Evolutionary conservation across 2,797 vertebrate species (phyloP), one percentile per base, ranked within the genome.

Genomic region (Vipera latastei): DNA sequence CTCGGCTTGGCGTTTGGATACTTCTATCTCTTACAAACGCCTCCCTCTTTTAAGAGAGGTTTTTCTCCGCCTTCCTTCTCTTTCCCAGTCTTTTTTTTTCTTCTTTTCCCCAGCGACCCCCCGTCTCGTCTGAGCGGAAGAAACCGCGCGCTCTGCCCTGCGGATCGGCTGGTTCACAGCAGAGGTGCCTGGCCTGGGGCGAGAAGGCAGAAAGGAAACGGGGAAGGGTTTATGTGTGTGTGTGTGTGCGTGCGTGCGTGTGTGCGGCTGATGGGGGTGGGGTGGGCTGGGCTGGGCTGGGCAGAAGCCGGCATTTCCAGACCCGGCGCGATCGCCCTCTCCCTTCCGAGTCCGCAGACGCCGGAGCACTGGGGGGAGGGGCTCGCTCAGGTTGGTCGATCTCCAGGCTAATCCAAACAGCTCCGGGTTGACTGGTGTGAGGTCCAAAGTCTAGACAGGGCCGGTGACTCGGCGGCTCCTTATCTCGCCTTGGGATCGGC

Each of bases 381-480:
- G 90, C 95, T 95, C 95, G 97, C 96, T 97, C 97, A 97, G 97
- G 97, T 97, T 96, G 97, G 97, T 97, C 97, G 97, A 98, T 98
- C 97, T 97, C 97, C 96, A 97, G 97, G 94, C 98, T 98, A 98
- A 98, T 98, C 97, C 98, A 98, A 98, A 98, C 97, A 98, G 98
- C 96, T 91, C 95, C 85, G 61, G 95, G 97, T 97, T 97, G 97
- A 98, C 98, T 98, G 98, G 92, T 55, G 98, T 98, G 98, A 98
- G 98, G 98, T 98, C 98, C 96, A 94, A 95, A 98, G 98, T 98
- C 98, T 98, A 98, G 98, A 98, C 98, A 98, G 97, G 96, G 96
- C 96, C 96, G 97, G 97, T 97, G 98, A 95, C 97, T 97, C 95
- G 98, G 98, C 98, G 98, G 97, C 97, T 98, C 93, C 98, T 98